A percentile compares a stretch with the other conserved stretches of the same genome.
Evolutionary conservation across 2,113 vertebrate species (phyloP).

Genomic region (Furnarius figulus): DNA sequence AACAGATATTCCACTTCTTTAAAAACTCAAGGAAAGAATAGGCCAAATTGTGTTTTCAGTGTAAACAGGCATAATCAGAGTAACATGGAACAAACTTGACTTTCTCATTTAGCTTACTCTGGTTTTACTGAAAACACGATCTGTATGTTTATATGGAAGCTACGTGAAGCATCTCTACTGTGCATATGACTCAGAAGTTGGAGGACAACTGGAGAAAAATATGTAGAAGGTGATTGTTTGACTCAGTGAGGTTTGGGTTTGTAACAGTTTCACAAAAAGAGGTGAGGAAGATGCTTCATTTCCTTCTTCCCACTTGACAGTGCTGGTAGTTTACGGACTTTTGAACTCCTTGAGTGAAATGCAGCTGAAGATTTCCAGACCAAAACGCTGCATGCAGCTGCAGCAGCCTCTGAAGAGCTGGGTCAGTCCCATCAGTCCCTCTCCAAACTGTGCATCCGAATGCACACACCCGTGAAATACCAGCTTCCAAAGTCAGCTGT

Average conservation of each 20-base stretch:
- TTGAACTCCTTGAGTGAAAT: background rate
- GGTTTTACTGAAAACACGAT: background rate
- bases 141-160: background rate
- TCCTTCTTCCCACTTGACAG: background rate
- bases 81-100: background rate
- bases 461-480: background rate
- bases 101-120: background rate
- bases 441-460: background rate
- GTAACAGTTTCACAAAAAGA: background rate
- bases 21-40: background rate
- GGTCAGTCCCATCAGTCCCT: background rate
- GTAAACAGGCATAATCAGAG: background rate
- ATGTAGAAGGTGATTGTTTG: background rate
- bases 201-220: background rate
- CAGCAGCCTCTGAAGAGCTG: background rate
- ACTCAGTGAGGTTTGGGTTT: background rate
- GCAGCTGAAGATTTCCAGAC: background rate
- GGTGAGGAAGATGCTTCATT: background rate
- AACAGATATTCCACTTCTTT: background rate
- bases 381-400: background rate
- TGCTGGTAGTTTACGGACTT: background rate
- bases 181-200: background rate
- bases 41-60: background rate
- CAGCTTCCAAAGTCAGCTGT: background rate
- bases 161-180: background rate